Conservation (phyloP, 2,797 vertebrate species). For the Enteromius mattozi region DNA sequence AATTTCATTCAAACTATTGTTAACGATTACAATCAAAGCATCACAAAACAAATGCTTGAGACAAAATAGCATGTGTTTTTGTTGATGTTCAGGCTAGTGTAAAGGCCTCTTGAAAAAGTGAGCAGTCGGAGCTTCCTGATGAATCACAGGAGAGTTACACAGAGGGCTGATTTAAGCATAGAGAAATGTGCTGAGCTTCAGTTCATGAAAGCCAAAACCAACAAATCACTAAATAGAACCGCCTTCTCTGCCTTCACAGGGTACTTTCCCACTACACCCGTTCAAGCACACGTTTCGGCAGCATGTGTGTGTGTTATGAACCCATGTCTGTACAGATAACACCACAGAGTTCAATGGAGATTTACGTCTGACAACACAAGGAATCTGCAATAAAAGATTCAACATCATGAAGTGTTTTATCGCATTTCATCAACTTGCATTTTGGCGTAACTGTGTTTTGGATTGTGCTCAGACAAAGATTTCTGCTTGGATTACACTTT, state of each 20-base stretch:
- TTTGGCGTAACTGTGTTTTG: background rate
- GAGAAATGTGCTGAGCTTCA: constrained; percentile 89
- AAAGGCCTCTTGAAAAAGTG: constrained; percentile 34
- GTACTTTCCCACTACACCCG: constrained; percentile 76
- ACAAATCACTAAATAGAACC: constrained; percentile 84
- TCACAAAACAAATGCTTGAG: background rate
- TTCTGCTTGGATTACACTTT: background rate
- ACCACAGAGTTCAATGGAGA: background rate
- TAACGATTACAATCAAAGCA: background rate
- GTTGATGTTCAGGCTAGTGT: constrained; percentile 44
- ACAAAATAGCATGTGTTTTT: constrained; percentile 38
- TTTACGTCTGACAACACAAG: background rate
- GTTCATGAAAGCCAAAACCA: constrained; percentile 81
- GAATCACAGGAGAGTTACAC: constrained; percentile 76
- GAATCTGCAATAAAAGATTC: background rate
- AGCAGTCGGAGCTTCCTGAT: constrained; percentile 75
- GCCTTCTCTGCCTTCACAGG: constrained; percentile 73
- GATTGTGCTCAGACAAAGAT: background rate
- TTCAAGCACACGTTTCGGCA: constrained; percentile 49
- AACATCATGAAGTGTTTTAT: background rate
- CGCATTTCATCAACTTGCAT: background rate
- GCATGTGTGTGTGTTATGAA: constrained; percentile 27
- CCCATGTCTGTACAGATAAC: constrained; percentile 1
- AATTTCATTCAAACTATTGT: background rate
- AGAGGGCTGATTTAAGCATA: constrained; percentile 82